A percentile compares a stretch with the other conserved stretches of the same genome.
phyloP scores from a whole-genome alignment of 2,888 invertebrate species.

The Latrodectus hesperus region DNA sequence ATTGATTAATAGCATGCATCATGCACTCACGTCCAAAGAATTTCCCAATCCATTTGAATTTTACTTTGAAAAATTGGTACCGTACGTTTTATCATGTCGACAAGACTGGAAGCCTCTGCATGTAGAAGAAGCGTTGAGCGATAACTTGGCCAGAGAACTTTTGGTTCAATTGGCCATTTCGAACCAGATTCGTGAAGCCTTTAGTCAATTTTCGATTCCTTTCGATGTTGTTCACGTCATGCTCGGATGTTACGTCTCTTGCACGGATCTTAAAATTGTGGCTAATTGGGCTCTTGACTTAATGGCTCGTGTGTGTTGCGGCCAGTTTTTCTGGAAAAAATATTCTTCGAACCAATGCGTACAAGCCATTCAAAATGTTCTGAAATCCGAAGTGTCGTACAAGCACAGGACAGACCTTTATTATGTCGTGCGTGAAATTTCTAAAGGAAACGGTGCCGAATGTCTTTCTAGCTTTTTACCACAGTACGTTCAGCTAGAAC shows the following conservation, averaged over 20 bases:
- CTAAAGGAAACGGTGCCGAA: not conserved
- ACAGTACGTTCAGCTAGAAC: not conserved
- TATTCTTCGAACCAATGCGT: not conserved
- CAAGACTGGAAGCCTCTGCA: not conserved
- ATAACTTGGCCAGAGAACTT: not conserved
- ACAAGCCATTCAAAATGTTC: not conserved
- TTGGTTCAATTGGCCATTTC: not conserved
- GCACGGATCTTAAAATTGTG: not conserved
- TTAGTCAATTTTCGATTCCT: not conserved
- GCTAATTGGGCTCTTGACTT: slow-evolving; percentile 15
- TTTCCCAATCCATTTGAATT: slow-evolving; percentile 6
- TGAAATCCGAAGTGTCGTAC: not conserved
- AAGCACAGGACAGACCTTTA: not conserved
- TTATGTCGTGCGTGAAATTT: not conserved
- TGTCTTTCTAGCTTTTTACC: not conserved
- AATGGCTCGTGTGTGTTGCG: not conserved
- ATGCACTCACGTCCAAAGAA: not conserved
- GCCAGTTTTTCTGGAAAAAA: not conserved
- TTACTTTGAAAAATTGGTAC: slow-evolving; percentile 15
- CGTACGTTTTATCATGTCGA: slow-evolving; percentile 14
- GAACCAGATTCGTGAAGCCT: not conserved
- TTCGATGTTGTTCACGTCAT: slow-evolving; percentile 14
- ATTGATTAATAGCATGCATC: not conserved
- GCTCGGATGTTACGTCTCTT: not conserved
- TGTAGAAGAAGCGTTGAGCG: not conserved